These are phyloP conservation scores for Pristiophorus japonicus DNA, from an alignment of 2,113 vertebrate species.

Conservation along the genomic window DNA sequence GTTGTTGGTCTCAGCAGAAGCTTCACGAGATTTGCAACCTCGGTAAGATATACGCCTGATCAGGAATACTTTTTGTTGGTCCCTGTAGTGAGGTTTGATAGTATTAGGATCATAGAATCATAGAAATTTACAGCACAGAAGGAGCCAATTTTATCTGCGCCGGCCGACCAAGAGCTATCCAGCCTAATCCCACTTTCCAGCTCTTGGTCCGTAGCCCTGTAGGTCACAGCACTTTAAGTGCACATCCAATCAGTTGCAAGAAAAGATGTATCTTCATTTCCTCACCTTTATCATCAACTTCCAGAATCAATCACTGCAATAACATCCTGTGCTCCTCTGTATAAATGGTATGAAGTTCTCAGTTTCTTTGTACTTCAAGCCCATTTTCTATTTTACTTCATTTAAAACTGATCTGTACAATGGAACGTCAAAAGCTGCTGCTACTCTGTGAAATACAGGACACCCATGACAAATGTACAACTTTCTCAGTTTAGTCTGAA, in stretches of 20 bases:
- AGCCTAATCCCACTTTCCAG: too few species aligned
- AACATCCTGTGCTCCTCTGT: not conserved
- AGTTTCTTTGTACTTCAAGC: not conserved
- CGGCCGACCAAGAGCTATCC: too few species aligned
- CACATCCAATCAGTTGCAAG: too few species aligned
- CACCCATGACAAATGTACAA: not conserved
- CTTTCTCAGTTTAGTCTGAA: not conserved
- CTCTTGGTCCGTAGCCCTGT: too few species aligned
- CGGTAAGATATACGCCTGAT: not conserved
- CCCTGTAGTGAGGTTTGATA: not conserved
- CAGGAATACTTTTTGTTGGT: not conserved
- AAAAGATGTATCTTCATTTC: not conserved
- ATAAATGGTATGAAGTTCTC: not conserved
- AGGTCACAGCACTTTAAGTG: too few species aligned
- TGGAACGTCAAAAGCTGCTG: not conserved
- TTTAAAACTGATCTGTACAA: not conserved
- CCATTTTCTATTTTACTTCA: not conserved
- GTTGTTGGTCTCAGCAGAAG: not conserved
- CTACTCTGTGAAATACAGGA: not conserved
- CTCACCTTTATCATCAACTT: not conserved
- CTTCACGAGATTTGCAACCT: not conserved
- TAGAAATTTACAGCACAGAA: too few species aligned
- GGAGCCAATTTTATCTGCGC: too few species aligned
- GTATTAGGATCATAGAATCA: not conserved
- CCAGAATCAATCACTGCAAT: not conserved